These are phyloP conservation scores for Isotomurus palustris DNA, from an alignment of 2,888 invertebrate genomes.

Conservation along the genomic window DNA sequence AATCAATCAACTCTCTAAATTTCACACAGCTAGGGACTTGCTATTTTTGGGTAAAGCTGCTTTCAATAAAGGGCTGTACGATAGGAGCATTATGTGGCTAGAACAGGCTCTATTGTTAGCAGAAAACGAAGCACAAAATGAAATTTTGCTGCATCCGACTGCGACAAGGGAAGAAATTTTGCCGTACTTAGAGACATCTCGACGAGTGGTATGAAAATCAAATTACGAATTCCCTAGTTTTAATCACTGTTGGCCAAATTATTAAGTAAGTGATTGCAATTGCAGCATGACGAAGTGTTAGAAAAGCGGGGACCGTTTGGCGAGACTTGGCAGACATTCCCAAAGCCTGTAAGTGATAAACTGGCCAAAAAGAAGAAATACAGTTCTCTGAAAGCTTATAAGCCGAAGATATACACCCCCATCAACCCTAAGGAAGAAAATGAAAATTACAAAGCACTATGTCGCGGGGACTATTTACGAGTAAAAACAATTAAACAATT, in stretches of 20 bases:
- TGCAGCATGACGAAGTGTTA: constrained; percentile 47
- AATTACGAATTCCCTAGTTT: constrained; percentile 10
- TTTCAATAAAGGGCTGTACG: constrained; percentile 49
- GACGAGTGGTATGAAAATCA: constrained; percentile 48
- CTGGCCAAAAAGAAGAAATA: constrained; percentile 40
- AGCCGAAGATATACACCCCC: constrained; percentile 37
- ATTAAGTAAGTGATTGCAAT: neutral
- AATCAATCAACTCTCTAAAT: neutral
- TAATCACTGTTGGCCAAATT: constrained; percentile 1
- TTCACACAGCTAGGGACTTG: constrained; percentile 48
- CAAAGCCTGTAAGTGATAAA: constrained; percentile 41
- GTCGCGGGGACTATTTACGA: constrained; percentile 48
- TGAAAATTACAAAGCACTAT: constrained; percentile 47
- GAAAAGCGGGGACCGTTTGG: constrained; percentile 46
- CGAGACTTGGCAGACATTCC: constrained; percentile 47
- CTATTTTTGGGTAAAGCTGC: constrained; percentile 49
- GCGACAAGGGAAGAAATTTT: constrained; percentile 48
- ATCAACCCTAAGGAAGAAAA: constrained; percentile 45
- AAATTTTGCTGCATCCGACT: constrained; percentile 25
- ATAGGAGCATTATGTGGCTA: constrained; percentile 49
- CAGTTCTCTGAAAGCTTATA: constrained; percentile 28
- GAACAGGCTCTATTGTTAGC: constrained; percentile 47
- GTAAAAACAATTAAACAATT: too few relatives aligned
- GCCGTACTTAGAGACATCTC: constrained; percentile 48
- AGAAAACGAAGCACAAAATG: constrained; percentile 43